Evolutionary conservation across 2,113 vertebrate genomes (phyloP).

Genomic region (Scortum barcoo): DNA sequence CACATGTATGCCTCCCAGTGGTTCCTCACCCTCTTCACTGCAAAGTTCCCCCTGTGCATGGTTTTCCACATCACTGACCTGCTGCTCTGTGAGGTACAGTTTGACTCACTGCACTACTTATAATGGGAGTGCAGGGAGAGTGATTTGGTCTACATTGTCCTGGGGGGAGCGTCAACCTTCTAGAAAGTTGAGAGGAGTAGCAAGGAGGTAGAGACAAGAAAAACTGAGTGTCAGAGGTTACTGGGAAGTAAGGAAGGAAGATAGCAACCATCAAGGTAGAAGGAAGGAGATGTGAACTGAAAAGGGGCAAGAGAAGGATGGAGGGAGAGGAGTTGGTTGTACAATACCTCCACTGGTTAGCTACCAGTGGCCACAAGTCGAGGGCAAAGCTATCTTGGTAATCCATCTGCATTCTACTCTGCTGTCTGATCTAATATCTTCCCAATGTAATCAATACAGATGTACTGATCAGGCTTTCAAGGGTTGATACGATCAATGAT

Average conservation of each 20-base stretch:
- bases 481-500: conserved; percentile 39
- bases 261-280: background rate
- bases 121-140: background rate
- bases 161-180: conserved; percentile 5
- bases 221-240: background rate
- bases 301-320: background rate
- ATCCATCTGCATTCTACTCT: conserved; percentile 26
- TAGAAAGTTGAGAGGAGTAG: conserved; percentile 18
- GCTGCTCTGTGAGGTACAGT: conserved; percentile 94
- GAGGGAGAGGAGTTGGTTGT: background rate
- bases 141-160: conserved; percentile 25
- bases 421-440: conserved; percentile 23
- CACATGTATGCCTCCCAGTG: conserved; percentile 99
- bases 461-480: conserved; percentile 29
- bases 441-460: conserved; percentile 30
- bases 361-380: conserved; percentile 17
- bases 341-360: background rate
- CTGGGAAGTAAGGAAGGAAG: background rate
- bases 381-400: background rate
- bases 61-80: conserved; percentile 99
- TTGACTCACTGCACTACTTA: conserved; percentile 3
- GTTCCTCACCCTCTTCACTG: conserved; percentile 99
- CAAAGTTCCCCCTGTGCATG: conserved; percentile 99
- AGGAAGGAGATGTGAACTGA: background rate
- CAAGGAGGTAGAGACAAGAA: conserved; percentile 3